Conservation (phyloP, 2,113 vertebrate species). For the Heloderma charlesbogerti region DNA sequence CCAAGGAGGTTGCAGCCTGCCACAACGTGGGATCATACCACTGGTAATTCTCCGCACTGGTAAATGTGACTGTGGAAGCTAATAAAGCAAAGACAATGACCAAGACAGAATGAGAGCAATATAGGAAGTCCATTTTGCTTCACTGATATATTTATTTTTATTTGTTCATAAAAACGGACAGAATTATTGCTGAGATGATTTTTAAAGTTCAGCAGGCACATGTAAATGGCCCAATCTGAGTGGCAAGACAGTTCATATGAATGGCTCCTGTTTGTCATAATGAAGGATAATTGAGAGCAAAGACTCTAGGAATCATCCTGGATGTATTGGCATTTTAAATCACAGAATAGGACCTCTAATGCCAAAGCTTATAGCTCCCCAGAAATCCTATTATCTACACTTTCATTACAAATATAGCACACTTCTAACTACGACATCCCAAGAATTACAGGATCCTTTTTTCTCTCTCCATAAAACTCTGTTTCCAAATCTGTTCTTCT, state of each 20-base stretch:
- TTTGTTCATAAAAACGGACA: neutral
- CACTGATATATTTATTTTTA: neutral
- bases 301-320: neutral
- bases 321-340: neutral
- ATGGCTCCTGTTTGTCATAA: neutral
- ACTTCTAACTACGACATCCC: neutral
- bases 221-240: neutral
- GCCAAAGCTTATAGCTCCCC: neutral
- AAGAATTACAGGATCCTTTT: neutral
- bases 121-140: neutral
- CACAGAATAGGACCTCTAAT: neutral
- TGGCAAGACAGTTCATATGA: neutral
- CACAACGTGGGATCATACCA: conserved; percentile 89
- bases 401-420: neutral
- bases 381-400: neutral
- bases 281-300: neutral
- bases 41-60: conserved; percentile 67
- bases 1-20: conserved; percentile 67
- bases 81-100: neutral
- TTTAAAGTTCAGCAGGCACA: accelerated
- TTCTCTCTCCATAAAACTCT: neutral
- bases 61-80: conserved; percentile 74
- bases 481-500: neutral
- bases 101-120: accelerated
- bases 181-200: neutral